These are phyloP conservation scores for Istiophorus platypterus DNA, from an alignment of 2,113 vertebrate genomes.

Conservation along the genomic window DNA sequence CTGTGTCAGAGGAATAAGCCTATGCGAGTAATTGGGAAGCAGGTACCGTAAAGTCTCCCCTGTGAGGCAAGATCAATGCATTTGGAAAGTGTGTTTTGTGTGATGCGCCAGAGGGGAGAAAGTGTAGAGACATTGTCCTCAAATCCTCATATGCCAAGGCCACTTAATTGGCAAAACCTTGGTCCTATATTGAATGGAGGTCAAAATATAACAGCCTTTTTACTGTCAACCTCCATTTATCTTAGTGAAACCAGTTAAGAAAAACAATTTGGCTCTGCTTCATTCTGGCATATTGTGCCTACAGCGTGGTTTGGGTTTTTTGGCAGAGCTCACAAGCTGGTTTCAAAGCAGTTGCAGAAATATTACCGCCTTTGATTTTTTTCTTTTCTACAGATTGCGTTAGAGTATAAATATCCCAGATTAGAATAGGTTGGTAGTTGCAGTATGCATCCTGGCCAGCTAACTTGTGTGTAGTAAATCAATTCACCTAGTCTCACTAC, in stretches of 20 bases:
- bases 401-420: conserved; percentile 38
- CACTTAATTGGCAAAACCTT: conserved; percentile 62
- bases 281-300: conserved; percentile 54
- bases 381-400: conserved; percentile 37
- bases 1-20: conserved; percentile 69
- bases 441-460: conserved; percentile 19
- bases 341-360: conserved; percentile 50
- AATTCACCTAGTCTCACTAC: conserved; percentile 13
- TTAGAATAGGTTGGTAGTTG: conserved; percentile 36
- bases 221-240: conserved; percentile 56
- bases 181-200: conserved; percentile 47
- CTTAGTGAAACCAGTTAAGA: conserved; percentile 52
- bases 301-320: conserved; percentile 49
- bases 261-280: conserved; percentile 55
- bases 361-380: conserved; percentile 61
- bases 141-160: conserved; percentile 43
- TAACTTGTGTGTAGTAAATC: conserved; percentile 14
- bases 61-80: conserved; percentile 68
- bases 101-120: conserved; percentile 48
- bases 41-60: conserved; percentile 61
- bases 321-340: conserved; percentile 45
- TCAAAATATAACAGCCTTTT: conserved; percentile 53
- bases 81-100: conserved; percentile 58
- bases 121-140: conserved; percentile 44
- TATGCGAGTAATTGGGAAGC: conserved; percentile 69